Base-by-base conservation (phyloP, 2,113 vertebrate species). In the Xyliphius kryptos region DNA sequence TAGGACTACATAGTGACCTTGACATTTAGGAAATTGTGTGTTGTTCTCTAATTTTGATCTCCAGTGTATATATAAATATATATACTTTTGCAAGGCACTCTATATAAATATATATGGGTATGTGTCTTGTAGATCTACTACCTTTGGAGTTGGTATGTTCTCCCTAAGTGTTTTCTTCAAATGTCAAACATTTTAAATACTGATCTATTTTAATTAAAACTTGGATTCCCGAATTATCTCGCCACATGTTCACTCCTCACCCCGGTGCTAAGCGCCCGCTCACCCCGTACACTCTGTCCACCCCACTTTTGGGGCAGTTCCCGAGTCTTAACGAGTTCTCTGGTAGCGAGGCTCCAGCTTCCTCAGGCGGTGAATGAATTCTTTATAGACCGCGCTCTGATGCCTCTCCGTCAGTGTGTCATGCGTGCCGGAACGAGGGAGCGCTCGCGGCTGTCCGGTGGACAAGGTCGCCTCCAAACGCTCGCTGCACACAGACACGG, bases 311-410 rank as follows among this genome's bases (percentile, higher is more conserved):
- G 4, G 26, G 7, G 26, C 26, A 2, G 26, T 32, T 3, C 26
- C 26, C 26, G 2, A 32, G 26, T 1, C 26, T 32, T 54, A 73
- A 73, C 56, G 57, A 73, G 50, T 43, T 51, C 52, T 54, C 36
- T 1, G 50, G 38, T 51, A 61, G 50, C 3, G 57, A 57, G 66
- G 22, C 57, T 61, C 44, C 22, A 44, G 44, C 46, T 3, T 69
- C 62, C 69, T 59, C 48, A 6, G 70, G 62, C 74, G 69, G 40
- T 20, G 19, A 41, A 76, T 78, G 59, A 75, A 75, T 78, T 67
- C 59, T 78, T 76, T 72, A 74, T 78, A 54, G 58, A 47, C 54
- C 26, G 61, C 64, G 66, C 61, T 77, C 67, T 76, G 76, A 78
- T 74, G 68, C 66, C 59, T 73, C 46, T 59, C 67, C 69, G 61